phyloP scores from a whole-genome alignment of 2,113 vertebrate genomes.

The Zosterops borbonicus region DNA sequence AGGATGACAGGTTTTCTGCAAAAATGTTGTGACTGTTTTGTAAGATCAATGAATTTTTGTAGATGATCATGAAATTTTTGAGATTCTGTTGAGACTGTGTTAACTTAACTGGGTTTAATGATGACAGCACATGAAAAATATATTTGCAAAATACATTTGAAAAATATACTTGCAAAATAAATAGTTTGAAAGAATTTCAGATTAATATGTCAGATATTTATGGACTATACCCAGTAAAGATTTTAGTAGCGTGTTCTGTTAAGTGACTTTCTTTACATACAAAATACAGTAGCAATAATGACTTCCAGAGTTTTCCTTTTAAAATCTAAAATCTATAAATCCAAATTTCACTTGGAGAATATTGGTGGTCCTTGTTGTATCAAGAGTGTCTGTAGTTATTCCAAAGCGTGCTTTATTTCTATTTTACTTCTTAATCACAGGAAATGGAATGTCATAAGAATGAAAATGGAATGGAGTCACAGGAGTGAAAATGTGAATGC shows the following conservation, averaged over 20 bases:
- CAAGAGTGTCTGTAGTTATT: neutral
- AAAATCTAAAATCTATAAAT: conserved; percentile 54
- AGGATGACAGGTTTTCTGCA: neutral
- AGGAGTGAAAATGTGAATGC: neutral
- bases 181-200: conserved; percentile 61
- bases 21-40: neutral
- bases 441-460: neutral
- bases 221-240: conserved; percentile 24
- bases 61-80: neutral
- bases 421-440: neutral
- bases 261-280: conserved; percentile 12
- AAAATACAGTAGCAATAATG: neutral
- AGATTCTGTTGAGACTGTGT: neutral
- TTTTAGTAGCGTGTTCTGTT: conserved; percentile 51
- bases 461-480: neutral
- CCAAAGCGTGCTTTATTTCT: conserved; percentile 9
- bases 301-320: conserved; percentile 39
- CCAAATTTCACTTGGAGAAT: conserved; percentile 8
- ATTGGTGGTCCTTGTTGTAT: neutral
- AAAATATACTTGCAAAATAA: conserved; percentile 42
- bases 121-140: conserved; percentile 6
- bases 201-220: conserved; percentile 34
- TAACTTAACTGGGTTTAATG: conserved; percentile 35
- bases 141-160: conserved; percentile 40
- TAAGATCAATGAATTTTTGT: neutral